Conservation (phyloP, 1,140 invertebrate species). For the Drosophila parvula region DNA sequence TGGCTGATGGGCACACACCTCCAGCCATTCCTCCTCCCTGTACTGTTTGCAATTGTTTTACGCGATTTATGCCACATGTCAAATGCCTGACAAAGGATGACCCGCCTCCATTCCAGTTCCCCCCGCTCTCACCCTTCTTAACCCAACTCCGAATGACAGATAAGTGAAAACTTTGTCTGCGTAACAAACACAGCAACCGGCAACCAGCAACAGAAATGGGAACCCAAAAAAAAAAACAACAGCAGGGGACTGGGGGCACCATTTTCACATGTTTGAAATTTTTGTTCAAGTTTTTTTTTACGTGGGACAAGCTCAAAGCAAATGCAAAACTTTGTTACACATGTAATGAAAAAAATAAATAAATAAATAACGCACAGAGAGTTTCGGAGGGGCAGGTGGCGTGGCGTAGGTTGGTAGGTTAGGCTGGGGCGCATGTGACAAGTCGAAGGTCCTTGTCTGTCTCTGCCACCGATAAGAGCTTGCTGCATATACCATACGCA, state of each 20-base stretch:
- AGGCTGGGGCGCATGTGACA: constrained; percentile 17
- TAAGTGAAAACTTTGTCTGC: constrained; percentile 72
- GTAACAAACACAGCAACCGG: constrained; percentile 50
- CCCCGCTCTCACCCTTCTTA: background rate
- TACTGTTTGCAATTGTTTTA: constrained; percentile 62
- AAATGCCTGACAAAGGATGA: constrained; percentile 72
- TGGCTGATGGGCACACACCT: background rate
- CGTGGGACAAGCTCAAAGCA: constrained; percentile 71
- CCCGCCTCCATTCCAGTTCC: constrained; percentile 11
- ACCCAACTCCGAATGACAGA: constrained; percentile 60
- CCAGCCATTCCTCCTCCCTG: background rate
- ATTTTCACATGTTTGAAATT: constrained; percentile 25
- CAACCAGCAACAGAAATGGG: constrained; percentile 25
- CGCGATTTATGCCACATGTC: constrained; percentile 80
- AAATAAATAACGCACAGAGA: constrained; percentile 67
- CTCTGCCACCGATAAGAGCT: constrained; percentile 49
- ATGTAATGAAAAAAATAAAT: constrained; percentile 82
- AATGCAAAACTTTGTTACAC: constrained; percentile 82
- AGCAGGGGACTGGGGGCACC: background rate
- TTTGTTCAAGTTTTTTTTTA: constrained; percentile 54
- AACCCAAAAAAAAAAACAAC: constrained; percentile 3
- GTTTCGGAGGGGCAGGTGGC: constrained; percentile 24
- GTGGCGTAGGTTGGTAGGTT: constrained; percentile 3
- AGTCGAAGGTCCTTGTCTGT: constrained; percentile 39
- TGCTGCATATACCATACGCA: constrained; percentile 21